Evolutionary conservation across 2,888 invertebrate genomes (phyloP).

Genomic region (Drosophila mimica): DNA sequence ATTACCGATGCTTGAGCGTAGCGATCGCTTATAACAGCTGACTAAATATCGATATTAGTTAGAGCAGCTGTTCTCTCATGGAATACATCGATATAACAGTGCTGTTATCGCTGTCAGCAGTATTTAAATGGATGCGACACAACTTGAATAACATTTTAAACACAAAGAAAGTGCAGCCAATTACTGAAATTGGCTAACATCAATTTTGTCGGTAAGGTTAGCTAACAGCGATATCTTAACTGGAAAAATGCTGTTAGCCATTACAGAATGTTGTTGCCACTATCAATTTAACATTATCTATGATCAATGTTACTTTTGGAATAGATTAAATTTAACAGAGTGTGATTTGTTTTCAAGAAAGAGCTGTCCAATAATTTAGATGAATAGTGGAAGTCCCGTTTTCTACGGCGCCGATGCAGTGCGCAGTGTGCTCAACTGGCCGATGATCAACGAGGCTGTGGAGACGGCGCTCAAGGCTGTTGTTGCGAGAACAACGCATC

Average conservation of each 20-base stretch:
- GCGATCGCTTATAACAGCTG: neutral
- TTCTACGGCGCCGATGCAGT: conserved; percentile 83
- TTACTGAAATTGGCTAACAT: neutral
- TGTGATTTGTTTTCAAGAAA: neutral
- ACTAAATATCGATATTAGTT: neutral
- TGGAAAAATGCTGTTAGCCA: neutral
- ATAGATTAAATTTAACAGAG: neutral
- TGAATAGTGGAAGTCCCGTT: conserved; percentile 38
- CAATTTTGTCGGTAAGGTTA: neutral
- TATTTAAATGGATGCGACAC: neutral
- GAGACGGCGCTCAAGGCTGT: conserved; percentile 84
- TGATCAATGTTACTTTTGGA: neutral
- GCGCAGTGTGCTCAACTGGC: conserved; percentile 84
- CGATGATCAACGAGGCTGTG: conserved; percentile 82
- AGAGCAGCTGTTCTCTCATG: neutral
- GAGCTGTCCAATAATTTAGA: neutral
- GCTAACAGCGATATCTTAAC: neutral
- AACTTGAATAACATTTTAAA: neutral
- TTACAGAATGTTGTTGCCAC: conserved; percentile 3
- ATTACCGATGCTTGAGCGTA: neutral
- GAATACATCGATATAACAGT: too few species aligned
- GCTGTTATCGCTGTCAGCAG: neutral
- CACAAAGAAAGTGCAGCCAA: neutral
- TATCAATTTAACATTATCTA: conserved; percentile 1
- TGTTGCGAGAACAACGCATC: neutral